A percentile compares a stretch with the other conserved stretches of the same genome.
Conservation (phyloP, 1,140 invertebrate genomes). For the Stegodyphus mimosarum region DNA sequence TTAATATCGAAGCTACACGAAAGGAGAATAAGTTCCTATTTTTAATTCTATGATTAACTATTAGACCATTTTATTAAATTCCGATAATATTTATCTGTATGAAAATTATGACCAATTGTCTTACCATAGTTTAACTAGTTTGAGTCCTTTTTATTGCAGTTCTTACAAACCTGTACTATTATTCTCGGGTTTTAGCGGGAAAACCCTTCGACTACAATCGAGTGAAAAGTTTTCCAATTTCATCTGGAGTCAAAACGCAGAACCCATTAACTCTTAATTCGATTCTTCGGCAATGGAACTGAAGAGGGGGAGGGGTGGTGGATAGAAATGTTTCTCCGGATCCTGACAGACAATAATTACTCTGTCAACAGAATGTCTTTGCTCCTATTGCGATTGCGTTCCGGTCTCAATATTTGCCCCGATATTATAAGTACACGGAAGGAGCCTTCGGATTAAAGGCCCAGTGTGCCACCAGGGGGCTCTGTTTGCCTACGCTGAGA, state of each 20-base stretch:
- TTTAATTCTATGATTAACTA: too few species aligned
- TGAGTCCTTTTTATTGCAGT: too few species aligned
- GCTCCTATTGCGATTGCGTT: slow-evolving; percentile 37
- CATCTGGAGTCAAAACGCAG: slow-evolving; percentile 20
- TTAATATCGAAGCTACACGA: too few species aligned
- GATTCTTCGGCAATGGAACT: slow-evolving; percentile 14
- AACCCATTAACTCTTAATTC: slow-evolving; percentile 56
- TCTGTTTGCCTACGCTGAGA: slow-evolving; percentile 41
- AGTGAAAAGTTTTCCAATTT: slow-evolving; percentile 21
- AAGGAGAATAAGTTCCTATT: too few species aligned
- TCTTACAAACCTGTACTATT: too few species aligned
- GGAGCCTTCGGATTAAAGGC: slow-evolving; percentile 36
- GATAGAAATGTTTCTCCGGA: slow-evolving; percentile 48
- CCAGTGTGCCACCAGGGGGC: slow-evolving; percentile 31
- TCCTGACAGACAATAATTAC: slow-evolving; percentile 57
- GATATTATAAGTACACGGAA: slow-evolving; percentile 34
- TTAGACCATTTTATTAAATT: too few species aligned
- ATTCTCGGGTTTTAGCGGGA: too few species aligned
- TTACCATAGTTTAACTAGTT: too few species aligned
- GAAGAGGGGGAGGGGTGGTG: background rate
- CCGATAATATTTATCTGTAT: too few species aligned
- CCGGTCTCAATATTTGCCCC: slow-evolving; percentile 51
- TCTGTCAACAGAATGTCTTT: slow-evolving; percentile 58
- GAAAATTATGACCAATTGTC: too few species aligned
- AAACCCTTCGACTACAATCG: slow-evolving; percentile 4